These are phyloP conservation scores for Neolamprologus ventralis DNA, from an alignment of 2,113 vertebrate genomes.

Conservation along the genomic window DNA sequence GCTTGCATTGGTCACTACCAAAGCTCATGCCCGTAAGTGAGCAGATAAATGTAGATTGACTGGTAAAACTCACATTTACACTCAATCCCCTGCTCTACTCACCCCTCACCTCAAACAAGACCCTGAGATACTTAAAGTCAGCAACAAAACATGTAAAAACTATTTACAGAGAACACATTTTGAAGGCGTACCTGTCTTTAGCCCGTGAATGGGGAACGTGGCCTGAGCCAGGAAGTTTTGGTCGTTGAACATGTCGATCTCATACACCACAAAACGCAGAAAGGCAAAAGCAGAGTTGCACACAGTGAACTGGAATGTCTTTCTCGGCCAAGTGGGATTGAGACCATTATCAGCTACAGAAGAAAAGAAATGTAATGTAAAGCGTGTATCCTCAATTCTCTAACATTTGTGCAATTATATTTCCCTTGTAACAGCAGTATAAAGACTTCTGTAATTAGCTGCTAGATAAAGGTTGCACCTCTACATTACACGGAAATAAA, in stretches of 20 bases:
- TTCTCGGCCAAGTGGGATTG: slow-evolving; percentile 88
- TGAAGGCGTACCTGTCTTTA: slow-evolving; percentile 82
- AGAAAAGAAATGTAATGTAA: background rate
- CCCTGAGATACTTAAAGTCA: background rate
- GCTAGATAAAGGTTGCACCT: background rate
- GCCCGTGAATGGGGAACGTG: slow-evolving; percentile 86
- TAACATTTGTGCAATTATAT: background rate
- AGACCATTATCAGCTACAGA: slow-evolving; percentile 89
- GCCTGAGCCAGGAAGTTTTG: slow-evolving; percentile 98
- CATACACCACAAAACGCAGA: slow-evolving; percentile 94
- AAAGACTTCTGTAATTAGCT: background rate
- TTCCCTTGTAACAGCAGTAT: background rate
- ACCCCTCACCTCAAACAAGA: background rate
- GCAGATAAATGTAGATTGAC: background rate
- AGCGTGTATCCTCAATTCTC: background rate
- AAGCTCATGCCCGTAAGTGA: background rate
- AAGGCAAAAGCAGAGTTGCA: slow-evolving; percentile 90
- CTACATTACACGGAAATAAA: background rate
- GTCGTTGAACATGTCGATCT: slow-evolving; percentile 98
- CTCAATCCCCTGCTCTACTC: background rate
- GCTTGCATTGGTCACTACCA: background rate
- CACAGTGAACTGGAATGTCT: slow-evolving; percentile 86
- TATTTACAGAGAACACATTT: too few species aligned
- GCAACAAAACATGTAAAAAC: background rate
- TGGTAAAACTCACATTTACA: background rate